Evolutionary conservation across 2,797 vertebrate genomes (phyloP).

Genomic region (Eleutherodactylus coqui): DNA sequence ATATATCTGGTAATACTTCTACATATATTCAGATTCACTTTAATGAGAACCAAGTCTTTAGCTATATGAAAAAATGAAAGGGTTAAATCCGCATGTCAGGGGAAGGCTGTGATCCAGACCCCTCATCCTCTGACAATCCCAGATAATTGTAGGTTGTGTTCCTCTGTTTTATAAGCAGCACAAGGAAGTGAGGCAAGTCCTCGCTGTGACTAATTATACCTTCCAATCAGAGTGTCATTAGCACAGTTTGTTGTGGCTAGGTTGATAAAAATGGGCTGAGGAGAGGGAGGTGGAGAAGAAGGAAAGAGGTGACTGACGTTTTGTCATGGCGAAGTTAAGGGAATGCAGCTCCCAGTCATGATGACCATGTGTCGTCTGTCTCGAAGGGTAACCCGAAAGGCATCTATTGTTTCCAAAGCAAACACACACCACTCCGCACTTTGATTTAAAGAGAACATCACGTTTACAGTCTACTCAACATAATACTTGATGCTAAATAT

Average conservation of each 20-base stretch:
- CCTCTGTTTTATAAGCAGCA: slow-evolving; percentile 59
- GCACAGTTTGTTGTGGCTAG: slow-evolving; percentile 81
- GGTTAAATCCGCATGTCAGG: slow-evolving; percentile 36
- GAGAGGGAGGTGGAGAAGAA: slow-evolving; percentile 34
- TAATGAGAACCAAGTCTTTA: not conserved
- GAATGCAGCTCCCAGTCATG: slow-evolving; percentile 7
- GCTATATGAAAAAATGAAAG: not conserved
- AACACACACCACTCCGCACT: slow-evolving; percentile 8
- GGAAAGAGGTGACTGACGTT: slow-evolving; percentile 21
- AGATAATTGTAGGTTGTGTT: slow-evolving; percentile 59
- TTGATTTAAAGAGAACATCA: not conserved
- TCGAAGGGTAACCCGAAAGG: slow-evolving; percentile 19
- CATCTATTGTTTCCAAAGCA: slow-evolving; percentile 44
- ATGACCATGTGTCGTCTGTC: not conserved
- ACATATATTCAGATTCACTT: not conserved
- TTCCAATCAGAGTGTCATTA: slow-evolving; percentile 85
- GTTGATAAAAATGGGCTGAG: slow-evolving; percentile 68
- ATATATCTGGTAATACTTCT: not conserved
- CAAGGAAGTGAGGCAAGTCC: slow-evolving; percentile 52
- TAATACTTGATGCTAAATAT: slow-evolving; percentile 44
- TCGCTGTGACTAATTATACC: slow-evolving; percentile 84
- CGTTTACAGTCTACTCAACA: slow-evolving; percentile 5
- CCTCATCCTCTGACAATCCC: slow-evolving; percentile 44
- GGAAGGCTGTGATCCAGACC: slow-evolving; percentile 45
- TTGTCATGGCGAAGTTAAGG: slow-evolving; percentile 6